Evolutionary conservation across 2,113 vertebrate species (phyloP), one percentile per base, ranked within the genome.

Genomic region (Aphyosemion australe): DNA sequence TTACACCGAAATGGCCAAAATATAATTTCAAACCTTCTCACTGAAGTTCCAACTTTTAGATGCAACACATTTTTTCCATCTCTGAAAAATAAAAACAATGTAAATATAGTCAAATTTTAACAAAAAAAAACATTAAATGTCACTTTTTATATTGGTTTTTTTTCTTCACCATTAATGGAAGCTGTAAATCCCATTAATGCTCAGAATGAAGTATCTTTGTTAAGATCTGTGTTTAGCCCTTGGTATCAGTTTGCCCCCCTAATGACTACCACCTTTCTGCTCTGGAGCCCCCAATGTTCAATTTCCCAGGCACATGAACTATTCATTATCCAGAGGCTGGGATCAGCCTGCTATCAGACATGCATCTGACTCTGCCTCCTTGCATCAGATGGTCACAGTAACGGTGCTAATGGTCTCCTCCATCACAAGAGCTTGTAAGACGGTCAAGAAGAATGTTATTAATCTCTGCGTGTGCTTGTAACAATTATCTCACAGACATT

Each of bases 201-300:
- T 65, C 11, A 76, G 75, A 80, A 73, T 78, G 58, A 77, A 41
- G 66, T 72, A 76, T 80, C 63, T 62, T 60, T 69, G 66, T 65
- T 69, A 73, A 85, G 54, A 85, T 85, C 74, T 80, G 72, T 69
- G 73, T 78, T 74, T 80, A 77, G 81, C 83, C 73, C 34, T 73
- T 52, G 53, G 73, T 79, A 75, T 84, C 80, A 72, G 66, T 79
- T 74, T 71, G 51, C 60, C 74, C 26, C n/a, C 69, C 72, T 84
- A 82, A 82, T 86, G 85, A 84, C 71, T 61, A 64, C 39, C 41
- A 32, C 49, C 51, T 49, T 72, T 76, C 65, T 68, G 54, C 69
- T 61, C 43, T 34, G 43, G 11, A 69, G 56, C 66, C 1, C 32
- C 57, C 72, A 80, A 50, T 79, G 83, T 76, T 78, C 79, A 85